Conservation (phyloP, 2,888 invertebrate species). For the Anorthoa munda region DNA sequence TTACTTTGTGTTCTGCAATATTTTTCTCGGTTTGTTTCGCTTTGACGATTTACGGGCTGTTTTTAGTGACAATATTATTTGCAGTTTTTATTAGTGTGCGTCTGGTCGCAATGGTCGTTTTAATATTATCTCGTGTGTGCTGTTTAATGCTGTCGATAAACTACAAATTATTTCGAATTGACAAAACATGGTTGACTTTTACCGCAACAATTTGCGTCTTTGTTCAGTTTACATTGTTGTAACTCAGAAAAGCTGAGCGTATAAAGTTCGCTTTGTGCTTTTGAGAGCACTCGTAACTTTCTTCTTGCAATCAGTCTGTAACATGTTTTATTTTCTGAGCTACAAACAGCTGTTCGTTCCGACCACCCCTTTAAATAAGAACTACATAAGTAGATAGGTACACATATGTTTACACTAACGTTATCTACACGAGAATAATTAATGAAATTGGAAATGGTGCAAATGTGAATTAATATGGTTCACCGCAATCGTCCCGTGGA, state of each 20-base stretch:
- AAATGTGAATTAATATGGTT: conserved; percentile 43
- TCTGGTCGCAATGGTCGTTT: conserved; percentile 16
- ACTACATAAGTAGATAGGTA: background rate
- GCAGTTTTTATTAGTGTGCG: conserved; percentile 6
- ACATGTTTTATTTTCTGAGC: background rate
- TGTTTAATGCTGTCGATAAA: conserved; percentile 34
- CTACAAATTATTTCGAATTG: conserved; percentile 23
- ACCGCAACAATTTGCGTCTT: background rate
- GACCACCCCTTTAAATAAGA: background rate
- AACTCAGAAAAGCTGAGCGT: background rate
- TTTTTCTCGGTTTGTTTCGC: background rate
- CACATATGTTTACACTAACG: background rate
- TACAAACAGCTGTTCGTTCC: background rate
- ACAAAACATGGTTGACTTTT: conserved; percentile 7
- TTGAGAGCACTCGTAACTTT: background rate
- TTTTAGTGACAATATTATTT: conserved; percentile 9
- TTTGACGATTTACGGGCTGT: conserved; percentile 17
- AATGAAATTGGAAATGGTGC: conserved; percentile 32
- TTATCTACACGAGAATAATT: conserved; percentile 24
- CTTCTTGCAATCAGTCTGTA: background rate
- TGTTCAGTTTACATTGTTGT: conserved; percentile 17
- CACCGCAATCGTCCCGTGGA: conserved; percentile 41
- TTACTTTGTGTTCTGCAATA: conserved; percentile 1
- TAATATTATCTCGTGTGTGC: conserved; percentile 19
- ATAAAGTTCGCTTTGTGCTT: conserved; percentile 1